Conservation (phyloP, 1,140 invertebrate species). For the Hermatobates lingyangjiaoensis region DNA sequence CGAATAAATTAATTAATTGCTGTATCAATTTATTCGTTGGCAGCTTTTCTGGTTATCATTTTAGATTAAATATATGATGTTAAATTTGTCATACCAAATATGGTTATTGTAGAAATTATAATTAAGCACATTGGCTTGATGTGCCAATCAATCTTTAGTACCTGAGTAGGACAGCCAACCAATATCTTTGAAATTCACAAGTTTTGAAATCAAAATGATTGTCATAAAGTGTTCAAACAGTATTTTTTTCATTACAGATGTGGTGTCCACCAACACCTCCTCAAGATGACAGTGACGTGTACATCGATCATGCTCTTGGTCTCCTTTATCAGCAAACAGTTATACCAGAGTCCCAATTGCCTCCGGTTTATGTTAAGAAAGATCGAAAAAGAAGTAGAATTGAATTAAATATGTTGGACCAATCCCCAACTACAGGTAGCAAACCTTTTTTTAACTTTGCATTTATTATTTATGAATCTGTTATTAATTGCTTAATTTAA, state of each 20-base stretch:
- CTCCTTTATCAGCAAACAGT: slow-evolving; percentile 68
- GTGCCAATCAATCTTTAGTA: too few relatives aligned
- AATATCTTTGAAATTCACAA: neutral
- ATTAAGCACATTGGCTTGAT: too few relatives aligned
- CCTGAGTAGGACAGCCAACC: neutral
- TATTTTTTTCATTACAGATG: slow-evolving; percentile 38
- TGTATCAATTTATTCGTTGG: too few relatives aligned
- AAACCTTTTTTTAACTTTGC: neutral
- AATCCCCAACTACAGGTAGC: neutral
- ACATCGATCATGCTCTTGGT: slow-evolving; percentile 64
- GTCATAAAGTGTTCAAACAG: neutral
- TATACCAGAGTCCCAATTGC: slow-evolving; percentile 66
- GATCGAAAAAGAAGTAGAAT: slow-evolving; percentile 51
- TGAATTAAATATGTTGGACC: slow-evolving; percentile 27
- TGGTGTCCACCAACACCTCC: slow-evolving; percentile 91
- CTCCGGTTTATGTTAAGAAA: slow-evolving; percentile 67
- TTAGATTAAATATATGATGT: too few relatives aligned
- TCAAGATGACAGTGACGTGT: slow-evolving; percentile 74
- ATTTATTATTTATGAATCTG: too few relatives aligned
- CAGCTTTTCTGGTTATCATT: too few relatives aligned
- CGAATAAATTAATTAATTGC: too few relatives aligned
- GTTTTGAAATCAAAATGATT: neutral
- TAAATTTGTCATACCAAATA: too few relatives aligned
- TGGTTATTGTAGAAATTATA: too few relatives aligned
- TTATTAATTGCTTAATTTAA: too few relatives aligned